These are phyloP conservation scores for Trogon melanurus DNA, from an alignment of 2,113 vertebrate genomes.

Conservation along the genomic window DNA sequence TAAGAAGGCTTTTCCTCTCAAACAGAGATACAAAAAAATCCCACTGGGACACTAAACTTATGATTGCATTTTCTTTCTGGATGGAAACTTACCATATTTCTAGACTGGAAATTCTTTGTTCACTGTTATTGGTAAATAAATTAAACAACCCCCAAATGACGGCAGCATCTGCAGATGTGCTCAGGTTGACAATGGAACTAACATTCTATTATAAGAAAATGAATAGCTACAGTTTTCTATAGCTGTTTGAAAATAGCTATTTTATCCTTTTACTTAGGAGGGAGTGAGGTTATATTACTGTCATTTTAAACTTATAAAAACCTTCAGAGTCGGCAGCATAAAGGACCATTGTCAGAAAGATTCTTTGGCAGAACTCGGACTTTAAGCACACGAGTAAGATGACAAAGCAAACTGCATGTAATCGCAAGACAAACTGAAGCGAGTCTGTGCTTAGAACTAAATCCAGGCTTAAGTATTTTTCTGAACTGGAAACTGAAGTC, in stretches of 20 bases:
- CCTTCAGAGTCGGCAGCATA: background rate
- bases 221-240: constrained; percentile 39
- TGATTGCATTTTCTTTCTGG: constrained; percentile 16
- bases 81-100: constrained; percentile 30
- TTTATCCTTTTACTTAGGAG: constrained; percentile 18
- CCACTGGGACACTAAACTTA: constrained; percentile 21
- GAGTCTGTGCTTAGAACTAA: background rate
- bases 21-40: constrained; percentile 19
- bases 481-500: background rate
- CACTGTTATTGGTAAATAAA: constrained; percentile 55
- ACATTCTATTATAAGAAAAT: constrained; percentile 47
- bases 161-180: constrained; percentile 36
- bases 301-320: constrained; percentile 29
- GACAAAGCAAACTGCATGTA: background rate
- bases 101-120: constrained; percentile 41
- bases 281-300: background rate
- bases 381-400: background rate
- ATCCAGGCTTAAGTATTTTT: background rate
- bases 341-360: constrained; percentile 32
- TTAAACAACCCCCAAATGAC: constrained; percentile 13
- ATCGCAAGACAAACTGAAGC: background rate
- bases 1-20: background rate
- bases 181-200: constrained; percentile 39
- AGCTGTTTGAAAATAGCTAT: constrained; percentile 44
- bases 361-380: constrained; percentile 7